Percentiles rank a stretch among this genome's conserved stretches.
phyloP scores from a whole-genome alignment of 1,140 invertebrate species.

The Lepidurus arcticus region DNA sequence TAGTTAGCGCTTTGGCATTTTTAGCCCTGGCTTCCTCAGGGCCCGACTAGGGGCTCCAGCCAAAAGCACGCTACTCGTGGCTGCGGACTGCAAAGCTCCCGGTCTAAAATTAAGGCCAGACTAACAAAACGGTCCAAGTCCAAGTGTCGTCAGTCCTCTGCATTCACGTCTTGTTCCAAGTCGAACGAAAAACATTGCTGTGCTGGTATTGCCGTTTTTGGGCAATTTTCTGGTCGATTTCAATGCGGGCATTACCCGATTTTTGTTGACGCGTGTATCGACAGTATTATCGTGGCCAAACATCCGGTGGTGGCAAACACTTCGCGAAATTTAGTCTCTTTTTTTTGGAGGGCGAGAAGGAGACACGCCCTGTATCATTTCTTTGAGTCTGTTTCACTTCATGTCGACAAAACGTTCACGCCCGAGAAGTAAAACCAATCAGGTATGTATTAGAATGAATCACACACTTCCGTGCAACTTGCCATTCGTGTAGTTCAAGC shows the following conservation, averaged over 20 bases:
- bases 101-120: conserved; percentile 19
- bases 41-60: conserved; percentile 16
- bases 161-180: conserved; percentile 2
- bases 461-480: conserved; percentile 1
- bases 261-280: too few relatives aligned
- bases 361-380: not conserved
- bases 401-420: conserved; percentile 15
- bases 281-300: too few relatives aligned
- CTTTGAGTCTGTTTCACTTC: not conserved
- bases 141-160: conserved; percentile 7
- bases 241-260: not conserved
- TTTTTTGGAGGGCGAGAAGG: not conserved
- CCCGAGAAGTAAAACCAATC: conserved; percentile 18
- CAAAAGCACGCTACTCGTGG: not conserved
- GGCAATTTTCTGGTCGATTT: not conserved
- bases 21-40: not conserved
- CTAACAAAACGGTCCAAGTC: conserved; percentile 21
- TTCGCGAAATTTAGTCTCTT: too few relatives aligned
- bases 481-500: not conserved
- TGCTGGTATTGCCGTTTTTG: not conserved
- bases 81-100: conserved; percentile 3
- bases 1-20: not conserved
- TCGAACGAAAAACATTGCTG: not conserved
- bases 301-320: too few relatives aligned
- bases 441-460: not conserved